Base-by-base conservation (phyloP, 2,797 vertebrate species). In the Craterocephalus amniculus region DNA sequence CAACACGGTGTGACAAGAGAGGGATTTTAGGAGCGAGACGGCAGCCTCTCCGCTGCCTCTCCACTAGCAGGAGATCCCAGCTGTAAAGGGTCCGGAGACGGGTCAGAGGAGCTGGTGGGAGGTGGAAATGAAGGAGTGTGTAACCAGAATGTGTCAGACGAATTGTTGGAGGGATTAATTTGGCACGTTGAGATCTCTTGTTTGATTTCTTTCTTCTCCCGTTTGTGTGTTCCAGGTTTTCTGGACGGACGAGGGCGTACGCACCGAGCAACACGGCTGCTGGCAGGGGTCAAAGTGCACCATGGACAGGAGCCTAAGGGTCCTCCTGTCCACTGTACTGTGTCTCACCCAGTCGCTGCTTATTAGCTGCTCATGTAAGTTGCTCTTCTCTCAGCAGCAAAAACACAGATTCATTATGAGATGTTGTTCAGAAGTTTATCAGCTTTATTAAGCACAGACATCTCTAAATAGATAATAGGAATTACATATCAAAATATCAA, bases 251-350 rank as follows among this genome's bases (percentile, higher is more conserved):
- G 16, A 84, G 66, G 76, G 72, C n/a, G 80, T 78, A 70, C 57
- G 59, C 48, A 62, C 69, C 29, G 82, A 82, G 63, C 83, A 86
- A 75, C 81, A 84, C 84, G 79, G 87, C 88, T 73, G 76, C 84
- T 81, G 84, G 83, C 77, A 72, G 89, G 91, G 89, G 84, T 92
- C 80, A 83, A 84, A 76, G 85, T 58, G 69, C 91, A 85, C 81
- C 91, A 95, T 95, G 95, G 94, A 92, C 88, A 67, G 88, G 83
- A 89, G 91, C 90, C 88, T 93, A 22, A 91, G 90, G 91, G 90
- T 92, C 89, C 87, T 93, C 91, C 88, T 95, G 90, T 93, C 92
- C 75, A 86, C 92, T 83, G 75, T 93, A 86, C 88, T 95, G 87
- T 95, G 88, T 81, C 89, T 95, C 84, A 93, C 91, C 89, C 93